Conservation (phyloP, 2,797 vertebrate genomes). For the Tapirus indicus region DNA sequence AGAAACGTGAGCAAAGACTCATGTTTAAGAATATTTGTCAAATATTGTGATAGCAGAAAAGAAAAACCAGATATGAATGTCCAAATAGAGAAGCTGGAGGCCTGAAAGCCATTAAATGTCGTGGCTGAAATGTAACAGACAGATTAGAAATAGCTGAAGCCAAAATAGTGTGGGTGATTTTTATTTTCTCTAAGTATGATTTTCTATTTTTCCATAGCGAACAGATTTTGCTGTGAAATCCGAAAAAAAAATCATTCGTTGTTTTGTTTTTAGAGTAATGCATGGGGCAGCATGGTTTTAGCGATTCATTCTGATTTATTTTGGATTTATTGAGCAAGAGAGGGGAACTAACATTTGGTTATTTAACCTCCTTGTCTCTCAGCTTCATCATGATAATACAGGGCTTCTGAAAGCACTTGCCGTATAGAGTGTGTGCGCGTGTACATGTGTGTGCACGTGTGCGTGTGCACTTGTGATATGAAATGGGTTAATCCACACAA, state of each 20-base stretch:
- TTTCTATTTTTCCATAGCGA: constrained; percentile 19
- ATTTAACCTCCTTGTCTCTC: background rate
- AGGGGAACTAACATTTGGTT: background rate
- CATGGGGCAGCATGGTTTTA: background rate
- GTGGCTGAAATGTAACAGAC: constrained; percentile 1
- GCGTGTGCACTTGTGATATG: no score
- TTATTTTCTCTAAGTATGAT: background rate
- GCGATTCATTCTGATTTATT: background rate
- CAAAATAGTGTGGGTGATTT: background rate
- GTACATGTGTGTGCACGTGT: background rate
- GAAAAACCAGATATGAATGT: background rate
- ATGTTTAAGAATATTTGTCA: background rate
- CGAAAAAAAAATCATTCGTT: constrained; percentile 14
- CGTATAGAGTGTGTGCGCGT: fast-evolving
- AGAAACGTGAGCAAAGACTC: background rate
- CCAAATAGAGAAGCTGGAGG: background rate
- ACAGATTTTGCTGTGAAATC: constrained; percentile 22
- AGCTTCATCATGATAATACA: background rate
- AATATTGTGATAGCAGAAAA: background rate
- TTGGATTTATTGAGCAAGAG: background rate
- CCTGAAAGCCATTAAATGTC: background rate
- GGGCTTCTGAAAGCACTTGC: background rate
- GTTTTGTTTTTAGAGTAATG: constrained; percentile 45
- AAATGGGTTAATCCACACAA: fast-evolving
- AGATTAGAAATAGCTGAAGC: background rate